phyloP scores from a whole-genome alignment of 2,888 invertebrate species.

The Noctua comes region DNA sequence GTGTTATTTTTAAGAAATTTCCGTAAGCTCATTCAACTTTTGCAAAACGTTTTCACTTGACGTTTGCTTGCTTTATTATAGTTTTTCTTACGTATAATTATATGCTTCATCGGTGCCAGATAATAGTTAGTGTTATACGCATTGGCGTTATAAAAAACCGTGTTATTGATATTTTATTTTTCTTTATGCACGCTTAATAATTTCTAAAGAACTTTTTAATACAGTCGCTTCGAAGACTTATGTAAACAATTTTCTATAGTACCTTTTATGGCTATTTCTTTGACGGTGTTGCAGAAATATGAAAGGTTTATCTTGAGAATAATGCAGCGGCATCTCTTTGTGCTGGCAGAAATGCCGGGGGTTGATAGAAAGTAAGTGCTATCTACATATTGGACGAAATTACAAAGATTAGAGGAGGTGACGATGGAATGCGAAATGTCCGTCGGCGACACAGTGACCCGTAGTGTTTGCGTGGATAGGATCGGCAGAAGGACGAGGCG shows the following conservation, averaged over 20 bases:
- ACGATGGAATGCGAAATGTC: conserved; percentile 78
- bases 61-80: conserved; percentile 41
- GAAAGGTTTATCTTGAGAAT: conserved; percentile 56
- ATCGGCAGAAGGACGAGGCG: conserved; percentile 77
- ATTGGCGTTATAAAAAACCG: conserved; percentile 47
- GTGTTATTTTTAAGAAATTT: conserved; percentile 40
- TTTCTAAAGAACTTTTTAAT: conserved; percentile 38
- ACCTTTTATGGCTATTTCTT: conserved; percentile 45
- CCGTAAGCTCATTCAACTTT: conserved; percentile 52
- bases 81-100: conserved; percentile 63
- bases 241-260: conserved; percentile 53
- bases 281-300: conserved; percentile 33
- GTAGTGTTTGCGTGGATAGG: conserved; percentile 67
- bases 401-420: conserved; percentile 74
- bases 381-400: conserved; percentile 74
- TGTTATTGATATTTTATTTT: conserved; percentile 51
- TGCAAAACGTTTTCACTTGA: conserved; percentile 52
- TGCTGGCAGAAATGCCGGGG: conserved; percentile 56
- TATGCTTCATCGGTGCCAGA: conserved; percentile 59
- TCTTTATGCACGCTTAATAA: conserved; percentile 35
- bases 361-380: conserved; percentile 70
- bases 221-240: conserved; percentile 38
- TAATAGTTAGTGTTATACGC: conserved; percentile 54
- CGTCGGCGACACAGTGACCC: conserved; percentile 82
- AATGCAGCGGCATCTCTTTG: conserved; percentile 67